A percentile compares a stretch with the other conserved stretches of the same genome.
phyloP scores from a whole-genome alignment of 1,140 invertebrate species.

The Drosophila setifemur region DNA sequence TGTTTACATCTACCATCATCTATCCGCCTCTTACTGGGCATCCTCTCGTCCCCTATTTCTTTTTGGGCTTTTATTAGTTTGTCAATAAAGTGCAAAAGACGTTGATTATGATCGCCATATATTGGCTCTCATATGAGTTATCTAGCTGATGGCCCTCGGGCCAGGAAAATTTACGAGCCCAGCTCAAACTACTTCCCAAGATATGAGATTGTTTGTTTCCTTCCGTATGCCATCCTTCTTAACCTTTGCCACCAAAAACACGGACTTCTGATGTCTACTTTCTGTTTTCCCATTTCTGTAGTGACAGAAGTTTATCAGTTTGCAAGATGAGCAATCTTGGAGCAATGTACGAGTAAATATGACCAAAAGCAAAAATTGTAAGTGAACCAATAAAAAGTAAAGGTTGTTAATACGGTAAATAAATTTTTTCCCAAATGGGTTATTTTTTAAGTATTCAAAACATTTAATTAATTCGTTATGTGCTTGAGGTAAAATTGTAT shows the following conservation, averaged over 20 bases:
- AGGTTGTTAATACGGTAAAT: too few relatives aligned
- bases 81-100: conserved; percentile 77
- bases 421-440: too few relatives aligned
- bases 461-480: too few relatives aligned
- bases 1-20: conserved; percentile 35
- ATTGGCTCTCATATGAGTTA: conserved; percentile 54
- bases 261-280: neutral
- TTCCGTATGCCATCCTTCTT: conserved; percentile 31
- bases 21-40: neutral
- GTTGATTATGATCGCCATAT: conserved; percentile 68
- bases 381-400: neutral
- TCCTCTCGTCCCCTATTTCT: conserved; percentile 1
- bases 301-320: conserved; percentile 6
- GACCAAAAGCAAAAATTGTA: neutral
- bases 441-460: too few relatives aligned
- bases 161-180: conserved; percentile 42
- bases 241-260: neutral
- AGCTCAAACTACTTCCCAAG: conserved; percentile 31
- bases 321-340: neutral
- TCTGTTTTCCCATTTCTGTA: neutral
- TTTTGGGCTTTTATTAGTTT: conserved; percentile 68
- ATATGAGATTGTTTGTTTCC: conserved; percentile 40
- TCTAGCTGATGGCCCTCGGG: conserved; percentile 51
- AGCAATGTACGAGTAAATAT: neutral
- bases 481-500: too few relatives aligned